Evolutionary conservation across 2,888 invertebrate genomes (phyloP).

Genomic region (Eurytoma adleriae): DNA sequence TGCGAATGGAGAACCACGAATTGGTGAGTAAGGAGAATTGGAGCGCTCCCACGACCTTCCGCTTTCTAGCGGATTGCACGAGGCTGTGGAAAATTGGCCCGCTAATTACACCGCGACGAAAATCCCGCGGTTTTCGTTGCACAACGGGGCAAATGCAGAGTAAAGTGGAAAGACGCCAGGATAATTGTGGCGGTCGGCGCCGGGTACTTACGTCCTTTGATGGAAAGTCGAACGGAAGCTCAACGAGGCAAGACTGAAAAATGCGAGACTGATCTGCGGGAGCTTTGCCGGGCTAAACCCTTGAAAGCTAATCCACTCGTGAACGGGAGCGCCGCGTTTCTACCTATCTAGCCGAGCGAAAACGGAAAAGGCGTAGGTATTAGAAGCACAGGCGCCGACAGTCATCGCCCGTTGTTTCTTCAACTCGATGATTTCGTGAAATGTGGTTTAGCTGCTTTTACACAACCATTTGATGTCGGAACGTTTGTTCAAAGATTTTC

Average conservation of each 20-base stretch:
- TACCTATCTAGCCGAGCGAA: constrained; percentile 61
- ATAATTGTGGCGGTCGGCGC: constrained; percentile 41
- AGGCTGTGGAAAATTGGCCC: background rate
- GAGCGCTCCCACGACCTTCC: background rate
- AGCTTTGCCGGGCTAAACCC: constrained; percentile 28
- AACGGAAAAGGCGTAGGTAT: constrained; percentile 57
- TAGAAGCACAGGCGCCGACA: background rate
- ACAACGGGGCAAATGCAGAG: too few species aligned
- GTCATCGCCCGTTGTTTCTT: background rate
- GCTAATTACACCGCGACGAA: too few species aligned
- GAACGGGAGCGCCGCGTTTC: constrained; percentile 38
- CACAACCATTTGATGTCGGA: too few species aligned
- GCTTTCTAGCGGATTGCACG: background rate
- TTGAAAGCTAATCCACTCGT: constrained; percentile 40
- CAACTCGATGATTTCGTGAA: background rate
- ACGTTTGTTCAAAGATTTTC: too few species aligned
- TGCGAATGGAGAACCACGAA: background rate
- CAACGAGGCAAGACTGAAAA: constrained; percentile 29
- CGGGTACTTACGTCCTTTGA: constrained; percentile 9
- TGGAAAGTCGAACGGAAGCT: constrained; percentile 51
- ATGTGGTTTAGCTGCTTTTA: background rate
- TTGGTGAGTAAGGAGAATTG: background rate
- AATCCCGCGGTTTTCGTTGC: too few species aligned
- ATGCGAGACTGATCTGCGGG: background rate
- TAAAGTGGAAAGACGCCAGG: background rate